Percentiles rank a stretch among this genome's conserved stretches.
phyloP scores from a whole-genome alignment of 2,797 vertebrate species.

The Zenarchopterus dispar region DNA sequence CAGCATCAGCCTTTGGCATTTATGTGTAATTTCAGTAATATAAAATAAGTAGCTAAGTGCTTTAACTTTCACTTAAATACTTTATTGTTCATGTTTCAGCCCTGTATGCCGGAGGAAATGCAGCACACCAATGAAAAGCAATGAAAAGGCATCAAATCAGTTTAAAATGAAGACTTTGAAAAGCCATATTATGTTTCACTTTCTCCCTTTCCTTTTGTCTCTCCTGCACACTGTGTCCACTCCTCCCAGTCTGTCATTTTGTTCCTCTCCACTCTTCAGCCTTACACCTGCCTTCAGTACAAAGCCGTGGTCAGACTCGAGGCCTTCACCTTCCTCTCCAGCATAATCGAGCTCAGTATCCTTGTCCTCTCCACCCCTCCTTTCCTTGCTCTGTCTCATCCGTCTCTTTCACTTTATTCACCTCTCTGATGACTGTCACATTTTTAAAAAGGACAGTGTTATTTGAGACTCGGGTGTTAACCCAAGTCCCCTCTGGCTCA shows the following conservation, averaged over 20 bases:
- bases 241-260: constrained; percentile 57
- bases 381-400: no score
- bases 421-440: constrained; percentile 69
- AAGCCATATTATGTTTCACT: constrained; percentile 77
- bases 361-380: no score
- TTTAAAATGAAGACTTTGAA: constrained; percentile 57
- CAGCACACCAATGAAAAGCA: no score
- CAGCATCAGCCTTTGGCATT: no score
- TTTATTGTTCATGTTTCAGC: no score
- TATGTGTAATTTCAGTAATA: no score
- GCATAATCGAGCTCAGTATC: constrained; percentile 37
- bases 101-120: no score
- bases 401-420: no score
- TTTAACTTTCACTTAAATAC: no score
- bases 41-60: no score
- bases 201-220: constrained; percentile 35
- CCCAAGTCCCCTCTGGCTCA: constrained; percentile 51
- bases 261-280: constrained; percentile 56
- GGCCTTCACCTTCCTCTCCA: constrained; percentile 44
- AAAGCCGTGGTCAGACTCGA: constrained; percentile 37
- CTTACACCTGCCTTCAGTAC: constrained; percentile 39
- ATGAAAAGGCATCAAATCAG: constrained; percentile 33
- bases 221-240: constrained; percentile 58
- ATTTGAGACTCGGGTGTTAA: constrained; percentile 73
- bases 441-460: constrained; percentile 77